These are phyloP conservation scores for Pangasius krempfi DNA, from an alignment of 2,797 vertebrate genomes.

Conservation along the genomic window DNA sequence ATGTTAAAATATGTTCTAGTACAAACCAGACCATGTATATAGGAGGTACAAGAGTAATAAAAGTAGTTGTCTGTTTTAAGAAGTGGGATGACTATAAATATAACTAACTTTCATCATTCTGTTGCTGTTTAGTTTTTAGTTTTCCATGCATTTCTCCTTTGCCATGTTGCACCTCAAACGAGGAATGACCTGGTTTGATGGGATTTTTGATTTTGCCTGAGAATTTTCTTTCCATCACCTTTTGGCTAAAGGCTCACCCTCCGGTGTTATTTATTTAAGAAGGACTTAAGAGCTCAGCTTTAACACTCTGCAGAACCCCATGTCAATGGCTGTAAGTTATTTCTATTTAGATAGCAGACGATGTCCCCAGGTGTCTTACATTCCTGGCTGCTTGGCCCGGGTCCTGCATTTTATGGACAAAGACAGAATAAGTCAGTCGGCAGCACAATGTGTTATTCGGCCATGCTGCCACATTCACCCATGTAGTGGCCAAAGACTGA, in stretches of 20 bases:
- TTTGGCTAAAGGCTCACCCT: conserved; percentile 39
- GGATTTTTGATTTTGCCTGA: conserved; percentile 8
- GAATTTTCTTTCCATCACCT: conserved; percentile 33
- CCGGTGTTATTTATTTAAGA: conserved; percentile 48
- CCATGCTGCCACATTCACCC: not conserved
- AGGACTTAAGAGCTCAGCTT: conserved; percentile 50
- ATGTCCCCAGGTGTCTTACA: conserved; percentile 44
- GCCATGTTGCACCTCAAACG: not conserved
- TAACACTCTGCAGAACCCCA: conserved; percentile 47
- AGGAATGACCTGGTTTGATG: not conserved
- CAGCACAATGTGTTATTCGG: conserved; percentile 17
- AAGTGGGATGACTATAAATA: not conserved
- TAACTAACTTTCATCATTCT: not conserved
- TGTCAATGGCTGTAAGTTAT: conserved; percentile 54
- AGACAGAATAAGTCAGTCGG: conserved; percentile 5
- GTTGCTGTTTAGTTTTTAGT: not conserved
- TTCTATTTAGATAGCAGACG: conserved; percentile 45
- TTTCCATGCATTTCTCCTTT: not conserved
- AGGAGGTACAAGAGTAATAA: not conserved
- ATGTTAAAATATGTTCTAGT: conserved; percentile 9
- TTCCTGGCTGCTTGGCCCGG: conserved; percentile 30
- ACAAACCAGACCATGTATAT: not conserved
- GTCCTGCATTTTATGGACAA: conserved; percentile 44
- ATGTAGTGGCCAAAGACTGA: too few species aligned
- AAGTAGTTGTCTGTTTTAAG: not conserved